A percentile compares a stretch with the other conserved stretches of the same genome.
phyloP scores from a whole-genome alignment of 1,140 invertebrate genomes.

The Proales similis region DNA sequence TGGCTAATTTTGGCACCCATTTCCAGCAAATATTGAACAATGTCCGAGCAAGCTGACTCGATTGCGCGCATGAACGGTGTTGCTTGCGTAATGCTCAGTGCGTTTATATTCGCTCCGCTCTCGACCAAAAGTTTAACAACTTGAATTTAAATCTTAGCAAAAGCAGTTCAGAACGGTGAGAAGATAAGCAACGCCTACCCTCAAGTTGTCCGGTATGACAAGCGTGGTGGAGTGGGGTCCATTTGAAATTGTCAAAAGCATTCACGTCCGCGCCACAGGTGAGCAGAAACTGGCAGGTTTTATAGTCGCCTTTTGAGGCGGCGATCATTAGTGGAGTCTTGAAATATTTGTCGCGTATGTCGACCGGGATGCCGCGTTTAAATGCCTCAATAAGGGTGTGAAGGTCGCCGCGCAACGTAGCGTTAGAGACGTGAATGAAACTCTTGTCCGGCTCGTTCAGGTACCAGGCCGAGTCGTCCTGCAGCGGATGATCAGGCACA shows the following conservation, averaged over 20 bases:
- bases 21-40: constrained; percentile 49
- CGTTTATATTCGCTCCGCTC: constrained; percentile 47
- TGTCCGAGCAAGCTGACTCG: constrained; percentile 47
- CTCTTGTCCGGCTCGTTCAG: constrained; percentile 48
- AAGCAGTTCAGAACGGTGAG: neutral
- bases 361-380: constrained; percentile 45
- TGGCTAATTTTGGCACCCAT: constrained; percentile 50
- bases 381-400: constrained; percentile 49
- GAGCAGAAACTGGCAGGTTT: constrained; percentile 49
- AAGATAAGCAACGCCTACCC: neutral
- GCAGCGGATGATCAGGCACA: constrained; percentile 49
- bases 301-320: constrained; percentile 45
- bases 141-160: neutral
- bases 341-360: constrained; percentile 52
- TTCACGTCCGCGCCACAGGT: constrained; percentile 50
- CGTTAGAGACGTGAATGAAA: constrained; percentile 51
- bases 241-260: constrained; percentile 53
- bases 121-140: constrained; percentile 37
- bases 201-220: constrained; percentile 46
- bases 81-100: constrained; percentile 49
- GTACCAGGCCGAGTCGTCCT: constrained; percentile 53
- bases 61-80: constrained; percentile 53
- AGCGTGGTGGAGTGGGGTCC: constrained; percentile 54
- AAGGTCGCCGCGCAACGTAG: constrained; percentile 38
- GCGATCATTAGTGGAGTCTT: constrained; percentile 54